phyloP scores from a whole-genome alignment of 2,888 invertebrate genomes.

The Nephrotoma flavescens region DNA sequence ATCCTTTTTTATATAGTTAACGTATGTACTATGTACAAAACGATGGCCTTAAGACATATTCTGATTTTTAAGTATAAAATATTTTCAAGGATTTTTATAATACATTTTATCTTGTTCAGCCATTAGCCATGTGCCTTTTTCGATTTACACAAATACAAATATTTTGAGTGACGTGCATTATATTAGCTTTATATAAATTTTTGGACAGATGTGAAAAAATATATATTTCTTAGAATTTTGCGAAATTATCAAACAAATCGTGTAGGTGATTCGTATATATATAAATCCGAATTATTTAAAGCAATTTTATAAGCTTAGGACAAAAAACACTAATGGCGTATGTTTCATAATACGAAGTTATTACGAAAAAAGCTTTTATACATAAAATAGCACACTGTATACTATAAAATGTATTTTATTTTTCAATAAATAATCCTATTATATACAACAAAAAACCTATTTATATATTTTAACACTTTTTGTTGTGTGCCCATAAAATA shows the following conservation, averaged over 20 bases:
- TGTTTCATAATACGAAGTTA: neutral
- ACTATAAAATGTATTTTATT: neutral
- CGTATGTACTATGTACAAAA: neutral
- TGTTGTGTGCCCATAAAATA: neutral
- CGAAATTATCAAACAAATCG: neutral
- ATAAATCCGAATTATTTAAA: too few species aligned
- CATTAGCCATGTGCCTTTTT: neutral
- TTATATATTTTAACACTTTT: neutral
- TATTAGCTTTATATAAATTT: neutral
- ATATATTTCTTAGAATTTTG: neutral
- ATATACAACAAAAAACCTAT: neutral
- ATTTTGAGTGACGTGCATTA: too few species aligned
- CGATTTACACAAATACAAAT: neutral
- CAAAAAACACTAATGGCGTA: neutral
- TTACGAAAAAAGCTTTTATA: neutral
- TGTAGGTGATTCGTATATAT: too few species aligned
- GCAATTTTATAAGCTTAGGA: too few species aligned
- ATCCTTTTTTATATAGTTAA: neutral
- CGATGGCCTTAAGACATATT: neutral
- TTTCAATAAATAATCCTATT: neutral
- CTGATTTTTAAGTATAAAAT: neutral
- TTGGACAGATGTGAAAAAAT: neutral
- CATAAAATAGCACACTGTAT: neutral
- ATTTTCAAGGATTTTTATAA: neutral
- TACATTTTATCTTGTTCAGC: neutral